Evolutionary conservation across 2,113 vertebrate species (phyloP), one percentile per base, ranked within the genome.

Genomic region (Gallinago undulata): DNA sequence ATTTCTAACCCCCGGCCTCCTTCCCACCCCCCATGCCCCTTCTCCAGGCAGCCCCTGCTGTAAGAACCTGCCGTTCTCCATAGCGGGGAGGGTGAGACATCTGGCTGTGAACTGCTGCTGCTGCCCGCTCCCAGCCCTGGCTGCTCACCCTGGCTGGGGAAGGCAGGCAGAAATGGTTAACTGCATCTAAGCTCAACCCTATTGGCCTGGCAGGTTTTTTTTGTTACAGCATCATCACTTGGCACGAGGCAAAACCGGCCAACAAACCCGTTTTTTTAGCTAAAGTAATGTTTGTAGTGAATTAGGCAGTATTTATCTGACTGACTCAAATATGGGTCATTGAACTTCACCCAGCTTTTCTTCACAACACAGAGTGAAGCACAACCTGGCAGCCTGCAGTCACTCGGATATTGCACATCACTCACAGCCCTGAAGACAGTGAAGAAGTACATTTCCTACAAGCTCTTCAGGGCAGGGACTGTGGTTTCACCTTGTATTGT

Each of bases 1-100:
- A 97, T 97, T 98, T 96, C 96, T 97, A 96, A 95, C 93, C 77
- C 94, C 95, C 35, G 13, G 93, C 92, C 95, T 92, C 96, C 93
- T 66, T 77, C 72, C 64, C 83, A 7, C 57, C 56, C 62, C 19
- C 66, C 1, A 0, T 23, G 64, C 24, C 33, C 50, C 93, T 45
- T 72, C 89, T 92, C 63, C 74, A 80, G 51, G 37, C 91, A 95
- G 57, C 76, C 94, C 88, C n/a, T 19, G 2, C 14, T 53, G 87
- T 83, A 93, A 97, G 83, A 97, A 97, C 91, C 89, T 97, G 95
- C 73, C 82, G 66, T 88, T 96, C 95, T 97, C 89, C 51, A 21
- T 43, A 90, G 92, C 12, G 1, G 39, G 13, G 27, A 79, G 41
- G 68, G 83, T 92, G 92, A 50, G 94, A 96, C 78, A 90, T 84